A percentile compares a stretch with the other conserved stretches of the same genome.
These are phyloP conservation scores for Eristalis pertinax DNA, from an alignment of 2,888 invertebrate species.

Conservation along the genomic window DNA sequence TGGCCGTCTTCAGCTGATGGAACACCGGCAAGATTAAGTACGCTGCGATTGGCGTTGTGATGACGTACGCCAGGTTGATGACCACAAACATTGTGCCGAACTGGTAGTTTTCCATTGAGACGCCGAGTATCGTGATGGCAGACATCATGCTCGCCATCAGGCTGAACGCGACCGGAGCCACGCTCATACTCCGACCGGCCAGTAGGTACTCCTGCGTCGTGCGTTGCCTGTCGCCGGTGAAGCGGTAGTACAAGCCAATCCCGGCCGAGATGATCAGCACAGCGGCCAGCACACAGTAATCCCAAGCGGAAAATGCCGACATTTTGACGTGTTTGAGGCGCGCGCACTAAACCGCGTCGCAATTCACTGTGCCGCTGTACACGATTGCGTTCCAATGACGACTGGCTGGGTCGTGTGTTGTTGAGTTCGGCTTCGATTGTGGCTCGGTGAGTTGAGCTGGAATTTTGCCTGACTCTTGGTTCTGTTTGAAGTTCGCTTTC, in stretches of 20 bases:
- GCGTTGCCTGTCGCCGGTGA: constrained; percentile 92
- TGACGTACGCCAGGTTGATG: constrained; percentile 88
- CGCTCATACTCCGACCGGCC: constrained; percentile 90
- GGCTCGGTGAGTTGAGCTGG: not conserved
- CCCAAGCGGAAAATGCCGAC: constrained; percentile 85
- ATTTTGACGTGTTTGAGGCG: constrained; percentile 47
- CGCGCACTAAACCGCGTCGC: not conserved
- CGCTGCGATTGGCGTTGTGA: constrained; percentile 90
- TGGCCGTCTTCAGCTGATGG: constrained; percentile 90
- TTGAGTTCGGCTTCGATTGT: not conserved
- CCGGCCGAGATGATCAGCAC: constrained; percentile 87
- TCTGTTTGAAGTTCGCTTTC: not conserved
- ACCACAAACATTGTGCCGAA: constrained; percentile 91
- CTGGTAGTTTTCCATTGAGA: constrained; percentile 92
- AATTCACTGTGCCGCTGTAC: not conserved
- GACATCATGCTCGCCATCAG: constrained; percentile 97
- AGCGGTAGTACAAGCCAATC: constrained; percentile 92
- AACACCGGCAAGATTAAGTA: constrained; percentile 92
- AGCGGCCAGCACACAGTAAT: constrained; percentile 88
- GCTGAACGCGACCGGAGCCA: constrained; percentile 91
- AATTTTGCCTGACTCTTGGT: not conserved
- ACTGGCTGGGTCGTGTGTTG: too few species aligned
- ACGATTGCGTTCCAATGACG: constrained; percentile 5
- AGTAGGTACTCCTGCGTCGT: constrained; percentile 93
- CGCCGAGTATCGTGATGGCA: constrained; percentile 92